These are phyloP conservation scores for Pachyseris speciosa DNA, from an alignment of 64 coral and sea anemone genomes.

Conservation along the genomic window DNA sequence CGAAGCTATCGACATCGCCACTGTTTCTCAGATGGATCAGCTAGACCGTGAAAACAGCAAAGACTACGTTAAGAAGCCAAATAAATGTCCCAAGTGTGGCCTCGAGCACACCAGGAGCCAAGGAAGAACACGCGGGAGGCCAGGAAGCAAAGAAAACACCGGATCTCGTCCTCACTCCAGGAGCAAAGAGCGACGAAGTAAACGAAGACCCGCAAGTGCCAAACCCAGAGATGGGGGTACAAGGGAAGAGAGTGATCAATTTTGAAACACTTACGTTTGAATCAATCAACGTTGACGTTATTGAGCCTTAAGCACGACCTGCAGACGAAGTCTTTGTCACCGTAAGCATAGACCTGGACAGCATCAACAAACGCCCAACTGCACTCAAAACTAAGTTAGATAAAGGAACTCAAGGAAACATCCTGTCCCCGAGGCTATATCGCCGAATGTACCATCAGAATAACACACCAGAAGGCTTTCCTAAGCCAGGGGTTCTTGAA, in stretches of 20 bases:
- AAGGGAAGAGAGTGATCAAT: constrained; percentile 18
- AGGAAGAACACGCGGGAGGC: no score
- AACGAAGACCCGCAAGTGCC: neutral
- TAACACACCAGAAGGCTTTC: constrained; percentile 29
- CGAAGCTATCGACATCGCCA: constrained; percentile 55
- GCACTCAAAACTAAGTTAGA: constrained; percentile 58
- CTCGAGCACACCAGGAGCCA: no score
- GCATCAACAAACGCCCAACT: neutral
- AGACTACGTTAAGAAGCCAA: neutral
- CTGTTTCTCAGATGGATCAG: constrained; percentile 24
- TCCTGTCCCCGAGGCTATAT: constrained; percentile 48
- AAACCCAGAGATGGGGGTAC: neutral
- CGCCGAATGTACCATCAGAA: constrained; percentile 56
- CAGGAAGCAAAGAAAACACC: neutral
- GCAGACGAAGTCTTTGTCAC: constrained; percentile 62
- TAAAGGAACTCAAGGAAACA: constrained; percentile 71
- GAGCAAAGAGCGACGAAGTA: constrained; percentile 6
- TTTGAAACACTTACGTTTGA: constrained; percentile 59
- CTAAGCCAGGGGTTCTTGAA: constrained; percentile 34
- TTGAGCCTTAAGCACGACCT: neutral
- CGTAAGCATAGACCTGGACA: constrained; percentile 46
- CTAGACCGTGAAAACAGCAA: constrained; percentile 5
- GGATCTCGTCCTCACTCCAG: neutral
- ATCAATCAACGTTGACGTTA: constrained; percentile 56
- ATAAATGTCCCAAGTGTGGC: constrained; percentile 43